Percentiles rank a stretch among this genome's conserved stretches.
Evolutionary conservation across 2,797 vertebrate genomes (phyloP).

Genomic region (Melanotaenia trifasciata): DNA sequence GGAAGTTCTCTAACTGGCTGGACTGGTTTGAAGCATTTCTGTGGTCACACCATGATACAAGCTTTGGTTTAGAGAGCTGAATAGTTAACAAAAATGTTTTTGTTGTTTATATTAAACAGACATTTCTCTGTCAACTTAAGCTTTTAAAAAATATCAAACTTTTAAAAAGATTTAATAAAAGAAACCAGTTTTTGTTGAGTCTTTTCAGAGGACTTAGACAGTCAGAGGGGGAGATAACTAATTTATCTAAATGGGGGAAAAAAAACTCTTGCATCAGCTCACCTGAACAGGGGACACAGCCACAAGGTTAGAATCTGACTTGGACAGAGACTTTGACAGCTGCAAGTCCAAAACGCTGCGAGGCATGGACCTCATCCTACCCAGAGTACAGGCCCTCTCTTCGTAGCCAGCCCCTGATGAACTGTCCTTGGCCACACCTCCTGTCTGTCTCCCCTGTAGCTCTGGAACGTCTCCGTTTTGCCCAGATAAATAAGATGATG

Average conservation of each 20-base stretch:
- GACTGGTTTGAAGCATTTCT: slow-evolving; percentile 43
- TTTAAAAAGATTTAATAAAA: not conserved
- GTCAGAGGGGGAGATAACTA: too few relatives aligned
- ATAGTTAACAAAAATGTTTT: slow-evolving; percentile 31
- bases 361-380: slow-evolving; percentile 93
- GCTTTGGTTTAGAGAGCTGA: slow-evolving; percentile 37
- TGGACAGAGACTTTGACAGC: slow-evolving; percentile 92
- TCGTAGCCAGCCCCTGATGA: slow-evolving; percentile 81
- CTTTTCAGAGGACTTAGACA: too few relatives aligned
- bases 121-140: not conserved
- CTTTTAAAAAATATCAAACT: not conserved
- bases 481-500: slow-evolving; percentile 42
- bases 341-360: slow-evolving; percentile 92
- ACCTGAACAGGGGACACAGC: slow-evolving; percentile 88
- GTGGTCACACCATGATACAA: slow-evolving; percentile 48
- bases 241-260: too few relatives aligned
- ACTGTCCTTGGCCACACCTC: slow-evolving; percentile 46
- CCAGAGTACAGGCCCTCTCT: slow-evolving; percentile 93
- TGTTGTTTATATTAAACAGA: slow-evolving; percentile 1
- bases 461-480: slow-evolving; percentile 82
- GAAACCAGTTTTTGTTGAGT: not conserved
- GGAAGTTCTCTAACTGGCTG: slow-evolving; percentile 46
- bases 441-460: slow-evolving; percentile 55
- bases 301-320: slow-evolving; percentile 95
- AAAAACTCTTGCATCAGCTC: not conserved